Evolutionary conservation across 2,797 vertebrate genomes (phyloP).

Genomic region (Cyprinodon diabolis): DNA sequence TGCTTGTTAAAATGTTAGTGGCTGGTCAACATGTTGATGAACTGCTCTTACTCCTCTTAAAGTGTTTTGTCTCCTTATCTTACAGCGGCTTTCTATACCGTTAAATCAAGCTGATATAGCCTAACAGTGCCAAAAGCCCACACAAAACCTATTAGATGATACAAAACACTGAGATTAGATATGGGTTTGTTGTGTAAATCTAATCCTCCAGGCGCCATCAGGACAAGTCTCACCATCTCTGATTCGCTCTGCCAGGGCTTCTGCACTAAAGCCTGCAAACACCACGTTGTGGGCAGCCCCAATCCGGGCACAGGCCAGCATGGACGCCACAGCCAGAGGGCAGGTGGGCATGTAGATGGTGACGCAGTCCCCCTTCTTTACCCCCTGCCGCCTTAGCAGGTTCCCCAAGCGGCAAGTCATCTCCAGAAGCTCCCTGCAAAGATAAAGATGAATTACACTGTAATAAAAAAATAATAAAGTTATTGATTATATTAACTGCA

Average conservation of each 20-base stretch:
- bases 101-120: too few relatives aligned
- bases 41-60: too few relatives aligned
- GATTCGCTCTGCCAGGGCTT: slow-evolving; percentile 91
- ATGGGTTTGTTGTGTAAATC: not conserved
- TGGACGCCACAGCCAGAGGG: slow-evolving; percentile 90
- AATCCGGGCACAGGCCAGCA: slow-evolving; percentile 94
- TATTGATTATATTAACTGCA: not conserved
- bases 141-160: not conserved
- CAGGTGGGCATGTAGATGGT: slow-evolving; percentile 94
- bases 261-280: slow-evolving; percentile 94
- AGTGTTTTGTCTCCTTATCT: too few relatives aligned
- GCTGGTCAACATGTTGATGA: too few relatives aligned
- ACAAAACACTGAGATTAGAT: not conserved
- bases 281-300: slow-evolving; percentile 91
- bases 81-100: too few relatives aligned
- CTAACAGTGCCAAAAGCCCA: too few relatives aligned
- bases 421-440: slow-evolving; percentile 89
- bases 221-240: slow-evolving; percentile 85
- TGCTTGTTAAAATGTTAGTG: too few relatives aligned
- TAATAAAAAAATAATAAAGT: not conserved
- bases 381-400: slow-evolving; percentile 86
- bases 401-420: slow-evolving; percentile 94
- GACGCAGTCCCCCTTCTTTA: slow-evolving; percentile 88
- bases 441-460: not conserved
- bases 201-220: not conserved